Percentiles rank a stretch among this genome's conserved stretches.
Evolutionary conservation across 2,113 vertebrate genomes (phyloP).

Genomic region (Thamnophis sirtalis): DNA sequence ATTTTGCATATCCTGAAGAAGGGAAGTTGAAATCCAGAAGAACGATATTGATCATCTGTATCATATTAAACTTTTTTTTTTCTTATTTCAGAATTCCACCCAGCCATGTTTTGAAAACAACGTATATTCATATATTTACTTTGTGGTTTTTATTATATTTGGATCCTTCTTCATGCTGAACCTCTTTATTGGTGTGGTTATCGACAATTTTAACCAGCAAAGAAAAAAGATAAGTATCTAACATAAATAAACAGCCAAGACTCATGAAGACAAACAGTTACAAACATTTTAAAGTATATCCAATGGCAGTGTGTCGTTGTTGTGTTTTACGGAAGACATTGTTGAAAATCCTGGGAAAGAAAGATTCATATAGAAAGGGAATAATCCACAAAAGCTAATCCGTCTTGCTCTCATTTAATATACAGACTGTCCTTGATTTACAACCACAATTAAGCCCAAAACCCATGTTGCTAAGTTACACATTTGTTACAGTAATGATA

Average conservation of each 20-base stretch:
- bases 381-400: not conserved
- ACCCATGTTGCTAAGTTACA: not conserved
- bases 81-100: slow-evolving; percentile 64
- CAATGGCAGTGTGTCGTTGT: not conserved
- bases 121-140: slow-evolving; percentile 83
- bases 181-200: slow-evolving; percentile 96
- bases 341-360: not conserved
- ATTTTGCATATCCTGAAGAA: not conserved
- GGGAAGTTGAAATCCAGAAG: not conserved
- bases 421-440: not conserved
- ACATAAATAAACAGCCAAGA: not conserved
- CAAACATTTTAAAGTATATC: not conserved
- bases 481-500: too few species aligned
- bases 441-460: not conserved
- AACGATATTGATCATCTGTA: not conserved
- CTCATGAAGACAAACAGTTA: not conserved
- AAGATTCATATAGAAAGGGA: not conserved
- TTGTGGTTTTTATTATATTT: slow-evolving; percentile 94
- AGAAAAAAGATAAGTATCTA: slow-evolving; percentile 94
- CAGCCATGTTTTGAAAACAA: slow-evolving; percentile 81
- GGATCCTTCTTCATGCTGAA: slow-evolving; percentile 98
- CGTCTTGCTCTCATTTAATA: not conserved
- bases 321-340: not conserved
- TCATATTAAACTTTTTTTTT: not conserved
- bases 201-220: slow-evolving; percentile 98